phyloP scores from a whole-genome alignment of 2,888 invertebrate species.

The Macaria notata region DNA sequence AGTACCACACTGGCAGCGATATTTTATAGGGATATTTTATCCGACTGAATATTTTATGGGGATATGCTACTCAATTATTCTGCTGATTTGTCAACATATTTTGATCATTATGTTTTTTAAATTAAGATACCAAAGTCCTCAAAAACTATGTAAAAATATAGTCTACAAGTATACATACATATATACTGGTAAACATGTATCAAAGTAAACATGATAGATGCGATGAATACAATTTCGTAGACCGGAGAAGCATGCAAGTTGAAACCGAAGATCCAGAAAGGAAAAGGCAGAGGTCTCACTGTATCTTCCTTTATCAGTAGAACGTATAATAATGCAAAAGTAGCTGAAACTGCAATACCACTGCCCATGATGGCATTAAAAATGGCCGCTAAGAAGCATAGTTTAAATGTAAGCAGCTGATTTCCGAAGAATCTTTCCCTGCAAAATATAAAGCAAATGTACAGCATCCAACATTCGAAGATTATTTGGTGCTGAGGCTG shows the following conservation, averaged over 20 bases:
- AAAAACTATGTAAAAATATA: too few species aligned
- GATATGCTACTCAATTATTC: too few species aligned
- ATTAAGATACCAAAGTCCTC: too few species aligned
- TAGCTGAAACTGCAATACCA: slow-evolving; percentile 1
- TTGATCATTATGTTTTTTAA: too few species aligned
- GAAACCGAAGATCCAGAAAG: slow-evolving; percentile 12
- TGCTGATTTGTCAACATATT: too few species aligned
- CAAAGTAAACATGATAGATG: slow-evolving; percentile 5
- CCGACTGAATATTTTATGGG: too few species aligned
- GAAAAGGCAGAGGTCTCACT: slow-evolving; percentile 21
- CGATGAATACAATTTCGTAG: slow-evolving; percentile 13
- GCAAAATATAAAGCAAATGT: slow-evolving; percentile 1
- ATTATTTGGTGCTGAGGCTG: too few species aligned
- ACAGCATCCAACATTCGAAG: too few species aligned
- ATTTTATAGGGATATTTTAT: too few species aligned
- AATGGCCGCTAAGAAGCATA: slow-evolving; percentile 4
- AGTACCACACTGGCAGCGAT: too few species aligned
- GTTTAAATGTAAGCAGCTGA: slow-evolving; percentile 22
- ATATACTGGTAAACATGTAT: slow-evolving; percentile 9
- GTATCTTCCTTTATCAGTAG: background rate
- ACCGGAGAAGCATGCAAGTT: slow-evolving; percentile 16
- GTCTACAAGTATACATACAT: slow-evolving; percentile 11
- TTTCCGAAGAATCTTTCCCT: slow-evolving; percentile 24
- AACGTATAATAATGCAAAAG: background rate
- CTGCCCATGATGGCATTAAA: slow-evolving; percentile 5